Conservation (phyloP, 2,888 invertebrate species). For the Gerris lacustris region DNA sequence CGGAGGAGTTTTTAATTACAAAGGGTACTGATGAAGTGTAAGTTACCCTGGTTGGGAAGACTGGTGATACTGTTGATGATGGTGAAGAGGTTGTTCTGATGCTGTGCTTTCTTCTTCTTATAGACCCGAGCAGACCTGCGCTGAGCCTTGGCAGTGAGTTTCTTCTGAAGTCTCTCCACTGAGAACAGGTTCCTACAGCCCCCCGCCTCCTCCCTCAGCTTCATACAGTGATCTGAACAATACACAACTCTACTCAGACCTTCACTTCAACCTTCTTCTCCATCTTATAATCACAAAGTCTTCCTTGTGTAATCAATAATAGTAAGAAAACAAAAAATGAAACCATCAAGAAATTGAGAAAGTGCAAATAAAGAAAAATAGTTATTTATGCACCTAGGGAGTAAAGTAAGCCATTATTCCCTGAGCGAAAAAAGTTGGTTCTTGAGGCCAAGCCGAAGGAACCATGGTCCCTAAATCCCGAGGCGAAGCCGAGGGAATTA, state of each 20-base stretch:
- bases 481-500: too few relatives aligned
- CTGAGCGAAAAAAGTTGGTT: too few relatives aligned
- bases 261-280: neutral
- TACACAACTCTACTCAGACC: constrained; percentile 19
- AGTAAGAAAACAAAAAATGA: too few relatives aligned
- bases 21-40: too few relatives aligned
- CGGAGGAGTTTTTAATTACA: too few relatives aligned
- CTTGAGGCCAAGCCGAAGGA: too few relatives aligned
- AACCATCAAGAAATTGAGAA: too few relatives aligned
- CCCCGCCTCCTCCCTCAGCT: constrained; percentile 54
- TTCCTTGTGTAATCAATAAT: neutral
- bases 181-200: constrained; percentile 56
- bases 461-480: too few relatives aligned
- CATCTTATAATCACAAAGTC: neutral
- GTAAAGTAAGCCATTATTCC: too few relatives aligned
- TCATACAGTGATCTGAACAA: constrained; percentile 62
- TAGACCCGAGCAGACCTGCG: constrained; percentile 24
- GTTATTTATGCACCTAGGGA: too few relatives aligned
- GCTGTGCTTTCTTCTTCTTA: constrained; percentile 43
- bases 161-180: constrained; percentile 56
- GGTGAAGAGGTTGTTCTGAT: constrained; percentile 57
- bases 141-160: constrained; percentile 49
- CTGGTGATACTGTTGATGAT: constrained; percentile 51
- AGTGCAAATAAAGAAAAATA: too few relatives aligned
- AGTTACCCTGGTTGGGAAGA: too few relatives aligned